Evolutionary conservation across 30 jellyfish, hydroid and myxozoan species (phyloP).

Genomic region (Mastigias papua): DNA sequence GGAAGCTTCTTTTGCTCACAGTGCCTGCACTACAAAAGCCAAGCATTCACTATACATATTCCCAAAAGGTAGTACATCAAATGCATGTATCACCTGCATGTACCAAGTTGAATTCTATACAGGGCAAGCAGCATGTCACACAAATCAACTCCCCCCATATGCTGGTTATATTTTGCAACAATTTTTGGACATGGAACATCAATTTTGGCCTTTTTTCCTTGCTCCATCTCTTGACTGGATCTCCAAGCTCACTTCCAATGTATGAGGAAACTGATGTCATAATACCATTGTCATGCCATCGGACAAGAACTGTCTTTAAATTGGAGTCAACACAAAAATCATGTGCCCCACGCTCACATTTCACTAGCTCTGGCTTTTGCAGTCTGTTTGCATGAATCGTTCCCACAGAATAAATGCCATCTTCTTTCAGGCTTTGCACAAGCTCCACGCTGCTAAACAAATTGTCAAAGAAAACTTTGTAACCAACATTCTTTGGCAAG

Average conservation of each 20-base stretch:
- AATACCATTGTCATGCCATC: constrained; percentile 48
- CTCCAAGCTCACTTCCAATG: not conserved
- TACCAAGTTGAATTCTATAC: constrained; percentile 30
- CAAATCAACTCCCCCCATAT: constrained; percentile 47
- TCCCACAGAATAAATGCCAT: constrained; percentile 36
- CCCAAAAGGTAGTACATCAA: constrained; percentile 1
- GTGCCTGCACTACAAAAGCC: constrained; percentile 28
- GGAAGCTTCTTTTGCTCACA: constrained; percentile 6
- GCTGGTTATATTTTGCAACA: constrained; percentile 2
- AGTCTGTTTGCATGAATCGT: constrained; percentile 30
- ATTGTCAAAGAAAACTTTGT: constrained; percentile 30
- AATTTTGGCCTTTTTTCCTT: not conserved
- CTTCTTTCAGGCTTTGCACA: constrained; percentile 15
- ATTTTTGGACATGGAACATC: constrained; percentile 42
- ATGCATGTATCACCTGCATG: constrained; percentile 12
- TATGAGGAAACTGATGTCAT: constrained; percentile 1
- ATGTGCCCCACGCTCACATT: constrained; percentile 6
- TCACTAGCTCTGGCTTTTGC: constrained; percentile 17
- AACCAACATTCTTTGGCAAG: constrained; percentile 46
- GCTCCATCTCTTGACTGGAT: constrained; percentile 46
- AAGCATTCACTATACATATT: constrained; percentile 7
- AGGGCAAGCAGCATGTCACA: constrained; percentile 35
- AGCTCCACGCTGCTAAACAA: constrained; percentile 40
- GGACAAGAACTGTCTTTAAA: constrained; percentile 17
- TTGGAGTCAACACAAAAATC: constrained; percentile 21